Percentiles rank a stretch among this genome's conserved stretches.
phyloP scores from a whole-genome alignment of 1,140 invertebrate species.

The Marisa cornuarietis region DNA sequence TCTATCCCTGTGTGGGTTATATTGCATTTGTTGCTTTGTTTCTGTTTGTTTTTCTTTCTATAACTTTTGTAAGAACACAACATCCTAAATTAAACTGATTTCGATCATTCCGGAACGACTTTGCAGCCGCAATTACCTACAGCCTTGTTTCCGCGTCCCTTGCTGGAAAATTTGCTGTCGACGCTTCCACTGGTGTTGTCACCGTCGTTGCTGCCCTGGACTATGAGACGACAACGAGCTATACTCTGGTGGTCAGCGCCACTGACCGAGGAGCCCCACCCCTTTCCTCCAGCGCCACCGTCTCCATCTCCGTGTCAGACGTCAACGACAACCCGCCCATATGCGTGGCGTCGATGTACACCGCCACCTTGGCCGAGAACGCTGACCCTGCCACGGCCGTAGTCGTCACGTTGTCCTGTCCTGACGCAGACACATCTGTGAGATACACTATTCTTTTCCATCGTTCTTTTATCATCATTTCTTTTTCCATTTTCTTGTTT shows the following conservation, averaged over 20 bases:
- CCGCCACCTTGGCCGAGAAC: conserved; percentile 31
- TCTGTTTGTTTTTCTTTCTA: no score
- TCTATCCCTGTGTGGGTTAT: no score
- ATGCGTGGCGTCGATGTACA: conserved; percentile 29
- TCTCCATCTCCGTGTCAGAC: conserved; percentile 37
- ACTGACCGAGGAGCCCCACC: conserved; percentile 36
- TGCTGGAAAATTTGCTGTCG: conserved; percentile 34
- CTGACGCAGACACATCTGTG: conserved; percentile 35
- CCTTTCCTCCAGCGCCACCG: conserved; percentile 15
- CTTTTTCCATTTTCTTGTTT: no score
- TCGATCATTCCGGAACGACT: no score
- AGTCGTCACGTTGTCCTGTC: conserved; percentile 34
- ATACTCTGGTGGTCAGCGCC: conserved; percentile 38
- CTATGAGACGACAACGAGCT: conserved; percentile 43
- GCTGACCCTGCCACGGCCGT: conserved; percentile 9
- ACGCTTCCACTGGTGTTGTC: conserved; percentile 33
- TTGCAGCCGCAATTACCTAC: conserved; percentile 15
- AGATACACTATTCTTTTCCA: not conserved
- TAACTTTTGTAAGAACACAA: no score
- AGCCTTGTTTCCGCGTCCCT: conserved; percentile 5
- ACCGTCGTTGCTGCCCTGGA: conserved; percentile 35
- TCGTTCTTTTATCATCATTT: no score
- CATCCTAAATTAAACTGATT: no score
- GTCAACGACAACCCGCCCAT: conserved; percentile 41
- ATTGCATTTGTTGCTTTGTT: no score